Evolutionary conservation across 2,797 vertebrate species (phyloP).

Genomic region (Pseudocheirus occidentalis): DNA sequence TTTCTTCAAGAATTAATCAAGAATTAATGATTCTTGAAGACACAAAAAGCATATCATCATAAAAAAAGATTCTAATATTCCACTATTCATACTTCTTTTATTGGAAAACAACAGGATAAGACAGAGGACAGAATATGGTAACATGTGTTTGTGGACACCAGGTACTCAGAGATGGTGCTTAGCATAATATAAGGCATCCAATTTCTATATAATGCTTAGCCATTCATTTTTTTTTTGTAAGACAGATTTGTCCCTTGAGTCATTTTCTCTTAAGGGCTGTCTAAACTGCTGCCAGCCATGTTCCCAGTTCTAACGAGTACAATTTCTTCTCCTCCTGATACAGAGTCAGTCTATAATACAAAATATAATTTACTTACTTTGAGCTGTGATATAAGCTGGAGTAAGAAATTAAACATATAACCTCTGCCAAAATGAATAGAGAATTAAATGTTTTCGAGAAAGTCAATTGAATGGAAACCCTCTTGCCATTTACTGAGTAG

Average conservation of each 20-base stretch:
- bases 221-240: constrained; percentile 45
- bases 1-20: constrained; percentile 20
- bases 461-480: constrained; percentile 55
- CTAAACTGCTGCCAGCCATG: background rate
- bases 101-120: background rate
- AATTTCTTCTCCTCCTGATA: background rate
- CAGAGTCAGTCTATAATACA: background rate
- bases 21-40: constrained; percentile 20
- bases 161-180: constrained; percentile 1
- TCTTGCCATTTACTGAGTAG: constrained; percentile 52
- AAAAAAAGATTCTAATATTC: constrained; percentile 17
- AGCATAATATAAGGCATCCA: background rate
- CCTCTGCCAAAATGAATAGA: constrained; percentile 20
- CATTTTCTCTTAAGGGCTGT: background rate
- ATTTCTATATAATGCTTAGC: constrained; percentile 6
- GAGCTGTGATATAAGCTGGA: background rate
- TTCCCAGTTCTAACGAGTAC: background rate
- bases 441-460: constrained; percentile 58
- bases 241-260: background rate
- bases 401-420: background rate
- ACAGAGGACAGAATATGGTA: background rate
- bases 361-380: constrained; percentile 30
- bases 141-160: background rate
- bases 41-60: background rate
- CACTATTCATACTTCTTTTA: constrained; percentile 8